Evolutionary conservation across 1,140 invertebrate genomes (phyloP).

Genomic region (Wasmannia auropunctata): DNA sequence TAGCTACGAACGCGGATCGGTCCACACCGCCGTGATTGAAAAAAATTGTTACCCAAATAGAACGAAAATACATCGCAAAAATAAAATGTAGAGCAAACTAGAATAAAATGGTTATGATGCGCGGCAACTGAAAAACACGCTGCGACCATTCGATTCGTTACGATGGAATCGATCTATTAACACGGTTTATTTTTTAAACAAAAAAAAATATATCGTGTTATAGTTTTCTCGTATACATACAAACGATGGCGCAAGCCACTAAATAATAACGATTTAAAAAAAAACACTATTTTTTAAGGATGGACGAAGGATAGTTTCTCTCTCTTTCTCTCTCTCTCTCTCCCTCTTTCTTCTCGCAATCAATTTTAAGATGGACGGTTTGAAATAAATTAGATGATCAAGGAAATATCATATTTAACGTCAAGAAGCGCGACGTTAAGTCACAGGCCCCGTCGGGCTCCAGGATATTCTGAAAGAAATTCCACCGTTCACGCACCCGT

Average conservation of each 20-base stretch:
- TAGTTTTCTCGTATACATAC: background rate
- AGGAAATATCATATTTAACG: background rate
- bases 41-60: constrained; percentile 37
- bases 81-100: constrained; percentile 18
- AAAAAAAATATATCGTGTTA: constrained; percentile 21
- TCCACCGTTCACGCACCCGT: constrained; percentile 45
- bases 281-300: background rate
- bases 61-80: constrained; percentile 43
- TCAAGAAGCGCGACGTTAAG: background rate
- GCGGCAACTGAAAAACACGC: constrained; percentile 38
- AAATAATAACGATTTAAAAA: constrained; percentile 5
- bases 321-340: too few species aligned
- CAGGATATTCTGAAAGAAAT: constrained; percentile 38
- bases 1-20: background rate
- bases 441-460: background rate
- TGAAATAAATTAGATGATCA: background rate
- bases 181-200: constrained; percentile 44
- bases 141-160: constrained; percentile 41
- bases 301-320: background rate
- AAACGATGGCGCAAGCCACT: background rate
- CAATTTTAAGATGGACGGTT: background rate
- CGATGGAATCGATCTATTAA: constrained; percentile 45
- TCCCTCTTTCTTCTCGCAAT: too few species aligned
- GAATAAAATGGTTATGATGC: constrained; percentile 57
- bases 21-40: constrained; percentile 30